Conservation (phyloP, 92 coral and sea anemone genomes). For the Siderastrea radians region DNA sequence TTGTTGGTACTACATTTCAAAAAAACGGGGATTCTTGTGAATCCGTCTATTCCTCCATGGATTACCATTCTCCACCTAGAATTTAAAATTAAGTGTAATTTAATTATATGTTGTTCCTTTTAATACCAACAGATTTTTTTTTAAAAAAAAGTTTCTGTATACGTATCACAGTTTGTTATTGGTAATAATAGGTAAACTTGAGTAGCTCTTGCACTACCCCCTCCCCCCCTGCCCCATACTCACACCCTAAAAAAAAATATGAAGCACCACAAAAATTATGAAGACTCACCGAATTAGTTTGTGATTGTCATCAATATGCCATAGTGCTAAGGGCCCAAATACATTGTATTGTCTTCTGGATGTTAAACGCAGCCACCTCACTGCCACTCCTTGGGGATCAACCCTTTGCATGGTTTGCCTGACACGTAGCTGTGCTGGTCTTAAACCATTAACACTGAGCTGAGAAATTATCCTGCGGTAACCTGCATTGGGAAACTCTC, state of each 20-base stretch:
- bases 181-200: too few species aligned
- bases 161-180: too few species aligned
- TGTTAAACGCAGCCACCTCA: slow-evolving; percentile 71
- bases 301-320: slow-evolving; percentile 83
- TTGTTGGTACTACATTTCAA: slow-evolving; percentile 51
- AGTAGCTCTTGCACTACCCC: too few species aligned
- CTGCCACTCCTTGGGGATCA: slow-evolving; percentile 76
- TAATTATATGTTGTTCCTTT: slow-evolving; percentile 19
- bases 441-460: slow-evolving; percentile 55
- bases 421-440: slow-evolving; percentile 65
- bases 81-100: slow-evolving; percentile 7
- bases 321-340: slow-evolving; percentile 73
- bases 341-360: slow-evolving; percentile 70
- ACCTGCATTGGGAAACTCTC: slow-evolving; percentile 79
- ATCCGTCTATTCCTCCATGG: slow-evolving; percentile 69
- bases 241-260: too few species aligned
- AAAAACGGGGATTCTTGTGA: slow-evolving; percentile 42
- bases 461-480: slow-evolving; percentile 70
- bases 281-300: too few species aligned
- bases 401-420: slow-evolving; percentile 70
- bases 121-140: slow-evolving; percentile 21
- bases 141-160: slow-evolving; percentile 5
- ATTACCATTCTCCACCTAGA: slow-evolving; percentile 70
- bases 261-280: too few species aligned
- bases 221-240: too few species aligned